Conservation (phyloP, 2,888 invertebrate species). For the Oegoconia quadripuncta region DNA sequence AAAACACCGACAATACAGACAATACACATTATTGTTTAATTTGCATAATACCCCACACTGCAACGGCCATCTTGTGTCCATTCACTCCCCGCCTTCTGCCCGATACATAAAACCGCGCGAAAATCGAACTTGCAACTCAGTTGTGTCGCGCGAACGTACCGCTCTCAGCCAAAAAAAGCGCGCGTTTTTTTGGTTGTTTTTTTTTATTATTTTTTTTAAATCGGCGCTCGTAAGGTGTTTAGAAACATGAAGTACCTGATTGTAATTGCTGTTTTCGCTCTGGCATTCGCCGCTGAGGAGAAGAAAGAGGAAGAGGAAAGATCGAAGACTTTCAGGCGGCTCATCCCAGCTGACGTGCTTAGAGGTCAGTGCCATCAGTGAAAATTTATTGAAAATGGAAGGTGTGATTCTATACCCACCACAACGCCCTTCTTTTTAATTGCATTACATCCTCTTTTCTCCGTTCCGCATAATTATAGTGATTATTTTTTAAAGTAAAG, state of each 20-base stretch:
- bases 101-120: conserved; percentile 62
- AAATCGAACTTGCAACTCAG: conserved; percentile 54
- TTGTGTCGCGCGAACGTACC: conserved; percentile 51
- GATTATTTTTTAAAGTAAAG: too few species aligned
- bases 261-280: conserved; percentile 70
- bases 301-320: conserved; percentile 70
- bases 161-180: conserved; percentile 51
- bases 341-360: conserved; percentile 93
- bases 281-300: conserved; percentile 78
- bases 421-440: too few species aligned
- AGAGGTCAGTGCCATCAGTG: conserved; percentile 83
- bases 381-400: conserved; percentile 1
- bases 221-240: conserved; percentile 48
- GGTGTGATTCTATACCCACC: too few species aligned
- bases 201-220: conserved; percentile 35
- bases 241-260: conserved; percentile 78
- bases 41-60: conserved; percentile 18
- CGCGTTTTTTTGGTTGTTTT: conserved; percentile 36
- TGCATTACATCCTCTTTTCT: too few species aligned
- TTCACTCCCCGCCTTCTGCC: conserved; percentile 55
- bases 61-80: conserved; percentile 30
- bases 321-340: conserved; percentile 87
- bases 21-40: too few species aligned
- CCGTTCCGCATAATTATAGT: too few species aligned
- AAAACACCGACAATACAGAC: too few species aligned